Evolutionary conservation across 2,888 invertebrate species (phyloP).

Genomic region (Noctua comes): DNA sequence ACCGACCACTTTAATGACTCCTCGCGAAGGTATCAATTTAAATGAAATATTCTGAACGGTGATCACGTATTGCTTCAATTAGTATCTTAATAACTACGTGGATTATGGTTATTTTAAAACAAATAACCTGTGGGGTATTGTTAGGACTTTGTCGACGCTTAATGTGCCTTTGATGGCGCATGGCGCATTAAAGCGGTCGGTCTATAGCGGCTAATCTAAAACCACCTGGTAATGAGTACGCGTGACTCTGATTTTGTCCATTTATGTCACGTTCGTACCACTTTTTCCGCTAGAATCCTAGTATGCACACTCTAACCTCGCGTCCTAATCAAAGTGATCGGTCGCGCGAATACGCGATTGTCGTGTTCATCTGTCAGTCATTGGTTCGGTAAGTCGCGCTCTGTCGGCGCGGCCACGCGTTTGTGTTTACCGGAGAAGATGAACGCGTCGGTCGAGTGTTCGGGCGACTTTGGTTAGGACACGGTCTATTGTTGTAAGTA

Average conservation of each 20-base stretch:
- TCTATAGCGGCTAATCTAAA: conserved; percentile 1
- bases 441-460: background rate
- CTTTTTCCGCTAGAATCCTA: background rate
- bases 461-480: background rate
- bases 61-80: no score
- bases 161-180: no score
- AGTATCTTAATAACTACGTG: no score
- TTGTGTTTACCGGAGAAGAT: background rate
- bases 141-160: no score
- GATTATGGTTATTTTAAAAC: no score
- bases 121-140: no score
- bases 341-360: background rate
- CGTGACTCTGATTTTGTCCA: background rate
- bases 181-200: no score
- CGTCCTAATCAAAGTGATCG: background rate
- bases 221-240: background rate
- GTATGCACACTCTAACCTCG: background rate
- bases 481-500: background rate
- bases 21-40: no score
- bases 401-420: background rate
- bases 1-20: no score
- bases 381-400: no score
- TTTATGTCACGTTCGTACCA: background rate
- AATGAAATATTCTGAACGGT: no score
- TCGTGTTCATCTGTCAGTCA: background rate